Base-by-base conservation (phyloP, 2,797 vertebrate species). In the Mareca penelope region DNA sequence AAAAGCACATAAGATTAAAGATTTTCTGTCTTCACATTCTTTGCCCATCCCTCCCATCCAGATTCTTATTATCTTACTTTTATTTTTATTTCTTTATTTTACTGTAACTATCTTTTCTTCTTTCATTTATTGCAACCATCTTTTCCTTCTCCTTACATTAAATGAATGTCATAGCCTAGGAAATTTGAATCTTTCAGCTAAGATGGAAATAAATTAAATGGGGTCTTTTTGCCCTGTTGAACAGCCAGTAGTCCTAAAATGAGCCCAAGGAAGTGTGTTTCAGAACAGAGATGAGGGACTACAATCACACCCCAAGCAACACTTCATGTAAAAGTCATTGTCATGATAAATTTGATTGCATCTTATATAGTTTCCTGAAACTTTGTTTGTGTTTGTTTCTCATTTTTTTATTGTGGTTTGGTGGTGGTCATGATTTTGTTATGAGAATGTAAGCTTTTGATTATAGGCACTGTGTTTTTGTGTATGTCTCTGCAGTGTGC, bases 301-400 rank as follows among this genome's bases (percentile, higher is more conserved):
- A 71, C 6, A 4, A 33, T 88, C 6, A 9, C 6, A 70, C 18
- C 3, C 3, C 6, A 55, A 63, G 4, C 71, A 84, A 33, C 33
- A 29, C 0, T 0, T 3, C 6, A 31, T 18, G 40, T 22, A 26
- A 18, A 80, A 88, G 10, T 75, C 5, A 28, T 31, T 48, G 40
- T 39, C 14, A 18, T 8, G 7, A 4, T 50, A 71, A 64, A 10
- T 75, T 83, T 89, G 2, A 3, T 19, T 86, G 33, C 35, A 21
- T 33, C 6, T 16, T 71, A 21, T 17, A 26, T 7, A 6, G 13
- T 33, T 79, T 75, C 39, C 67, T 84, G 28, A 81, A 79, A 80
- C 4, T 1, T 68, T 71, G 2, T 56, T 4, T 64, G 10, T 37
- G 6, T 1, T 46, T n/a, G 5, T 39, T 10, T 0, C 2, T 16